A percentile compares a stretch with the other conserved stretches of the same genome.
phyloP scores from a whole-genome alignment of 2,888 invertebrate species.

The Notodonta ziczac region DNA sequence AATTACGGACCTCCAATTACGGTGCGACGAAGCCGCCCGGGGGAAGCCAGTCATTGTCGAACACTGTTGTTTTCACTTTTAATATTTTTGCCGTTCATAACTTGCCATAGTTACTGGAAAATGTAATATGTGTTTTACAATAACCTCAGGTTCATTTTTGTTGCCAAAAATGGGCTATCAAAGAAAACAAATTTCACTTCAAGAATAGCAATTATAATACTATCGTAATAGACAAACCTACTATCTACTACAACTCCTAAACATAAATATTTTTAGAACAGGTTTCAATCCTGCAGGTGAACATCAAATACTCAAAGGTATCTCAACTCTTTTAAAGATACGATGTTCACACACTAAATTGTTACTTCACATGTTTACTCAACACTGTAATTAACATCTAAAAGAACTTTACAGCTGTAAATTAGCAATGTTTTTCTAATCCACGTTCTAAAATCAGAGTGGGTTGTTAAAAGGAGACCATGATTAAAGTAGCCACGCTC shows the following conservation, averaged over 20 bases:
- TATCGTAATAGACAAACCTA: too few relatives aligned
- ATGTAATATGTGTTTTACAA: neutral
- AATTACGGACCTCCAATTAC: slow-evolving; percentile 80
- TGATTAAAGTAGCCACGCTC: slow-evolving; percentile 68
- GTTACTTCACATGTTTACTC: neutral
- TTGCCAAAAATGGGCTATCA: too few relatives aligned
- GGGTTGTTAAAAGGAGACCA: slow-evolving; percentile 66
- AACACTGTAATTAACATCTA: neutral
- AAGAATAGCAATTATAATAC: too few relatives aligned
- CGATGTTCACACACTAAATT: neutral
- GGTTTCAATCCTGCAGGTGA: neutral
- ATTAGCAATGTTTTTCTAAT: slow-evolving; percentile 61
- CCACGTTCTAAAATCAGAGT: slow-evolving; percentile 62
- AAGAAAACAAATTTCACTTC: too few relatives aligned
- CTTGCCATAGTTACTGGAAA: slow-evolving; percentile 24
- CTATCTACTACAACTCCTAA: too few relatives aligned
- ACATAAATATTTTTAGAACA: too few relatives aligned
- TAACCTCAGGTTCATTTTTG: neutral
- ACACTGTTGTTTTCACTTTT: slow-evolving; percentile 51
- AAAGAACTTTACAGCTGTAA: slow-evolving; percentile 22
- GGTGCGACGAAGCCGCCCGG: slow-evolving; percentile 50
- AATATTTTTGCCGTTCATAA: slow-evolving; percentile 36
- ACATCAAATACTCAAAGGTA: neutral
- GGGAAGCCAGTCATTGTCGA: slow-evolving; percentile 57
- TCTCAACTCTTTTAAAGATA: neutral